Conservation (phyloP, 2,888 invertebrate genomes). For the Drosophila buzzatii region DNA sequence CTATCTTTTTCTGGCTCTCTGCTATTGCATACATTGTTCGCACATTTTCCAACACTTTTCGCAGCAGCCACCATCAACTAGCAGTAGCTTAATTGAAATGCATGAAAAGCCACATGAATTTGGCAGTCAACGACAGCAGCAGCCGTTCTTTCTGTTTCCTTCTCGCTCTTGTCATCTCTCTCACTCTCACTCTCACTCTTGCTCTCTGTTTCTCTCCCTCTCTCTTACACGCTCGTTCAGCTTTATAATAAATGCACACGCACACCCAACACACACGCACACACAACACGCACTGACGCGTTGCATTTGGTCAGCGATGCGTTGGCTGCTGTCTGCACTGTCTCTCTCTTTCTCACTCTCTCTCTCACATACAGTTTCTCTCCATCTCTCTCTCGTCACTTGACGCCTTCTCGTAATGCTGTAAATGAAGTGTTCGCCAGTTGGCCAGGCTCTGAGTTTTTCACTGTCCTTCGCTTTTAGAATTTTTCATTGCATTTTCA, state of each 20-base stretch:
- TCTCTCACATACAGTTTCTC: not conserved
- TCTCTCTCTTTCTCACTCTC: not conserved
- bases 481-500: conserved; percentile 71
- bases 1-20: not conserved
- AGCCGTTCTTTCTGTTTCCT: conserved; percentile 9
- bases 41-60: conserved; percentile 68
- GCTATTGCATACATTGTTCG: conserved; percentile 50
- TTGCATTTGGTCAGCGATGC: conserved; percentile 60
- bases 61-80: conserved; percentile 44
- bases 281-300: conserved; percentile 51
- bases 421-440: conserved; percentile 69
- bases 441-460: conserved; percentile 39
- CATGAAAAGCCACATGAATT: conserved; percentile 79
- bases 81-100: conserved; percentile 74
- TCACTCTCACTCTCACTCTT: not conserved
- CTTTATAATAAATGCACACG: conserved; percentile 66
- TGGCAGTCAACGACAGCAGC: conserved; percentile 69
- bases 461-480: conserved; percentile 52
- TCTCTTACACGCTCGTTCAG: conserved; percentile 27
- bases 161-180: not conserved
- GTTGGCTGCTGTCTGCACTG: conserved; percentile 18
- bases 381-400: not conserved
- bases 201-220: not conserved
- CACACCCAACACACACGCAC: conserved; percentile 12
- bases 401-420: conserved; percentile 47